Conservation (phyloP, 2,888 invertebrate genomes). For the Hemithea aestivaria region DNA sequence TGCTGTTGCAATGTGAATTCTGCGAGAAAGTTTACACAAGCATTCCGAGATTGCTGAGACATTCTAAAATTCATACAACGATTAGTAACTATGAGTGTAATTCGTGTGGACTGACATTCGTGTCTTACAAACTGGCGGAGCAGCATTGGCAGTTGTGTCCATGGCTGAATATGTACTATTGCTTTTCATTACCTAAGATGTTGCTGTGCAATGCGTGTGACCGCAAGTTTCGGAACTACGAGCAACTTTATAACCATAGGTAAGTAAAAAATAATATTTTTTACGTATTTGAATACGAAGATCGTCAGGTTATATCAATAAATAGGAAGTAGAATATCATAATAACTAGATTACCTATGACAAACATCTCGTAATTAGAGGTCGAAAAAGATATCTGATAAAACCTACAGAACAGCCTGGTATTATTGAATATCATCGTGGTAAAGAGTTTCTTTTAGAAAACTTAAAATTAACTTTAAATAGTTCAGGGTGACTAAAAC, state of each 20-base stretch:
- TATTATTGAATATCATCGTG: no score
- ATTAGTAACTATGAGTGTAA: constrained; percentile 83
- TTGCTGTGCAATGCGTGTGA: constrained; percentile 70
- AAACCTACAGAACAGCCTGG: no score
- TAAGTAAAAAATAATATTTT: no score
- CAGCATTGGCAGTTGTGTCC: constrained; percentile 65
- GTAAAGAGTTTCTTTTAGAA: no score
- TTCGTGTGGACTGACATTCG: constrained; percentile 61
- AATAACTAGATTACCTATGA: no score
- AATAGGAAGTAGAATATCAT: no score
- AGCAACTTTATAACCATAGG: constrained; percentile 72
- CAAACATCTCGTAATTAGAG: no score
- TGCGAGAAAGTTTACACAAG: constrained; percentile 71
- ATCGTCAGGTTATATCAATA: no score
- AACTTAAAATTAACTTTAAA: no score
- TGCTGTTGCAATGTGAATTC: constrained; percentile 68
- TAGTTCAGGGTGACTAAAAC: no score
- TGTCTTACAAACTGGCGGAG: constrained; percentile 59
- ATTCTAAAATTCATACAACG: constrained; percentile 78
- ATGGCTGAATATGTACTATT: constrained; percentile 60
- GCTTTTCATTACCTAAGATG: constrained; percentile 63
- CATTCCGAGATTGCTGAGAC: constrained; percentile 62
- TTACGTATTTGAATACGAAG: no score
- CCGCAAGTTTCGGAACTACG: constrained; percentile 68
- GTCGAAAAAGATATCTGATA: no score